phyloP scores from a whole-genome alignment of 2,113 vertebrate genomes.

The Asarcornis scutulata region DNA sequence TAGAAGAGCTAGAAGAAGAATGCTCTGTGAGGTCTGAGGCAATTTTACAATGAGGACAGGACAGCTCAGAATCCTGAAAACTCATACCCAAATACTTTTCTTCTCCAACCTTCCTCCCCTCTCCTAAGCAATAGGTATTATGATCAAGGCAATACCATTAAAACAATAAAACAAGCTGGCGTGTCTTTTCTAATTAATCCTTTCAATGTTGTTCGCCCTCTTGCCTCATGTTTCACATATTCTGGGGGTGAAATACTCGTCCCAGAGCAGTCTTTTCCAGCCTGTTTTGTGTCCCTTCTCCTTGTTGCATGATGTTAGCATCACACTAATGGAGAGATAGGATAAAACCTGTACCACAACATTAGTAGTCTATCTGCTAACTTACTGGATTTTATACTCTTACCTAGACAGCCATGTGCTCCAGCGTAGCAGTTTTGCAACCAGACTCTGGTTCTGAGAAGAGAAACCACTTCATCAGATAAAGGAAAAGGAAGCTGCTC shows the following conservation, averaged over 20 bases:
- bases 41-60: neutral
- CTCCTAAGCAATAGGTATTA: neutral
- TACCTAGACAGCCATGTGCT: slow-evolving; percentile 46
- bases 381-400: slow-evolving; percentile 20
- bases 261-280: neutral
- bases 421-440: neutral
- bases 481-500: slow-evolving; percentile 72
- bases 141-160: neutral
- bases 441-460: neutral
- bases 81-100: neutral
- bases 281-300: neutral
- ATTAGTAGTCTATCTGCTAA: neutral
- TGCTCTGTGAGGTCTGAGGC: neutral
- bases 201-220: neutral
- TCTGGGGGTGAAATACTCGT: neutral
- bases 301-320: neutral
- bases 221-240: neutral
- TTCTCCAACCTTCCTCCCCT: neutral
- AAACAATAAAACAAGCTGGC: neutral
- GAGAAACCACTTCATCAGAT: slow-evolving; percentile 44
- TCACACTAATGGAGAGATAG: neutral
- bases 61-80: neutral
- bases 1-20: neutral
- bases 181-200: neutral
- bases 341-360: neutral